Conservation (phyloP, 2,888 invertebrate genomes). For the Calameuta idolon region DNA sequence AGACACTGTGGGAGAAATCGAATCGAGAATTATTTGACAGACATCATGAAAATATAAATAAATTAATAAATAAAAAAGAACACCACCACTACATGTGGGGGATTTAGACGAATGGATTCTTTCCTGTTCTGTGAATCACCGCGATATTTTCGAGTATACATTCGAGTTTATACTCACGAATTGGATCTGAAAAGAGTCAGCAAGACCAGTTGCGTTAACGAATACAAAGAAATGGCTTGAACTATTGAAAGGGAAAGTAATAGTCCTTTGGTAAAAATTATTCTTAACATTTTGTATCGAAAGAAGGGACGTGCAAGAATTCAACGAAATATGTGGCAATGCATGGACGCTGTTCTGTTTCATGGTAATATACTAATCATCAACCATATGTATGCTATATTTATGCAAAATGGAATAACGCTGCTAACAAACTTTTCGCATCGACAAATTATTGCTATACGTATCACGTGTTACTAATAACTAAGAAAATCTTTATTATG, state of each 20-base stretch:
- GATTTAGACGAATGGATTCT: constrained; percentile 33
- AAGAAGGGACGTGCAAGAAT: constrained; percentile 5
- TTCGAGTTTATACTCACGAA: not conserved
- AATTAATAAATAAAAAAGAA: constrained; percentile 15
- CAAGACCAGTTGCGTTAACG: not conserved
- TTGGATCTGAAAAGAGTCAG: not conserved
- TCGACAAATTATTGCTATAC: not conserved
- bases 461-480: not conserved
- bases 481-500: not conserved
- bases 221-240: not conserved
- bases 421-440: not conserved
- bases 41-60: not conserved
- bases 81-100: constrained; percentile 27
- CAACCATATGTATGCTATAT: not conserved
- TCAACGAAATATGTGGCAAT: constrained; percentile 39
- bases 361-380: constrained; percentile 39
- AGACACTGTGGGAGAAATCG: not conserved
- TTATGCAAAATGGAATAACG: not conserved
- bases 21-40: not conserved
- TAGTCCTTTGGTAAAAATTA: not conserved
- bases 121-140: constrained; percentile 51
- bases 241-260: not conserved
- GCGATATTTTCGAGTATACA: constrained; percentile 33
- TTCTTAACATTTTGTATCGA: constrained; percentile 15
- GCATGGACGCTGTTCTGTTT: constrained; percentile 39